Conservation (phyloP, 2,113 vertebrate genomes). For the Dunckerocampus dactyliophorus region DNA sequence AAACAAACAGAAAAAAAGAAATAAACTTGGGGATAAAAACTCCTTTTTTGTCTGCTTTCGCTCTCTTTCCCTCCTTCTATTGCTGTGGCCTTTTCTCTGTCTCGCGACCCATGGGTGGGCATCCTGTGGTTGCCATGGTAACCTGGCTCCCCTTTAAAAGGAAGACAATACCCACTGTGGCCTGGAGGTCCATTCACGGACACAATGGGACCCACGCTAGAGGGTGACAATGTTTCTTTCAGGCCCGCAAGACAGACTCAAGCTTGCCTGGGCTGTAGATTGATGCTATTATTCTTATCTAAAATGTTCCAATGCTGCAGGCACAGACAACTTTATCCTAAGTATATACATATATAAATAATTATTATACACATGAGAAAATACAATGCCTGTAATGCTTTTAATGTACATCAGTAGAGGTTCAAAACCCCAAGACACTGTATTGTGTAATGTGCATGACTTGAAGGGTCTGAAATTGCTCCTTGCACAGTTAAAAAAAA, state of each 20-base stretch:
- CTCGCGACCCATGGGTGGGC: conserved; percentile 54
- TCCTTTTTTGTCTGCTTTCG: conserved; percentile 47
- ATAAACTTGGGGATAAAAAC: conserved; percentile 29
- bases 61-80: conserved; percentile 57
- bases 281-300: conserved; percentile 44
- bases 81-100: conserved; percentile 52
- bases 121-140: conserved; percentile 66
- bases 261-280: conserved; percentile 38
- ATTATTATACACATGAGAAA: not conserved
- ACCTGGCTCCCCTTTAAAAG: conserved; percentile 64
- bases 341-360: not conserved
- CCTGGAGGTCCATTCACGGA: conserved; percentile 49
- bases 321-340: not conserved
- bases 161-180: conserved; percentile 65
- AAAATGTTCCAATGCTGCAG: conserved; percentile 11
- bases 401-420: too few species aligned
- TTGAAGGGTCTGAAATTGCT: too few species aligned
- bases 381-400: not conserved
- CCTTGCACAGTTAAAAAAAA: too few species aligned
- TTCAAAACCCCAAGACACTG: too few species aligned
- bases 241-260: conserved; percentile 33
- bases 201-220: conserved; percentile 68
- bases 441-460: too few species aligned
- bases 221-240: conserved; percentile 64
- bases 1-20: conserved; percentile 43